Conservation (phyloP, 2,113 vertebrate species). For the Hiodon tergisus region DNA sequence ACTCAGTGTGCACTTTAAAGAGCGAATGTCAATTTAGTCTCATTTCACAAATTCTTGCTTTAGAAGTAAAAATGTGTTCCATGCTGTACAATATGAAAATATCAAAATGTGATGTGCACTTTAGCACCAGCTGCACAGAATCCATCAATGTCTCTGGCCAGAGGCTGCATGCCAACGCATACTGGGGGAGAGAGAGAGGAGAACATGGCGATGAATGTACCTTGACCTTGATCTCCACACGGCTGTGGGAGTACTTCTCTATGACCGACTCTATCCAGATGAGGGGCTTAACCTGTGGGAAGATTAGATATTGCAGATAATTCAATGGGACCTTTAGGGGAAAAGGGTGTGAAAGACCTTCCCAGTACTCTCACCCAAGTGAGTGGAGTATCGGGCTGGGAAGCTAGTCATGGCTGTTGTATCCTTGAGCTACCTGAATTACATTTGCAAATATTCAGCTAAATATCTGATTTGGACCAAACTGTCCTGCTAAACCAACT, state of each 20-base stretch:
- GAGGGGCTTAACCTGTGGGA: slow-evolving; percentile 69
- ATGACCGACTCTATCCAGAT: slow-evolving; percentile 76
- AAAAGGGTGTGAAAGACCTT: background rate
- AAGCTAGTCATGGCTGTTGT: no score
- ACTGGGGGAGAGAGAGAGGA: background rate
- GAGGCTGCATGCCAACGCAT: background rate
- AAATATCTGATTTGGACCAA: no score
- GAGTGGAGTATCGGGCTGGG: background rate
- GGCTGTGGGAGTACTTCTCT: slow-evolving; percentile 73
- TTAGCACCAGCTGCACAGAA: background rate
- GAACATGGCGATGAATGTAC: slow-evolving; percentile 36
- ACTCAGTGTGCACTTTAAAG: background rate
- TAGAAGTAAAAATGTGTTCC: no score
- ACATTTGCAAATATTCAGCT: no score
- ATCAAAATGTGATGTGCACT: no score
- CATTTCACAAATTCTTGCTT: no score
- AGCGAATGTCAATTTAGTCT: no score
- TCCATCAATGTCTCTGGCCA: background rate
- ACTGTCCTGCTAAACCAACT: no score
- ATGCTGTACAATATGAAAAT: no score
- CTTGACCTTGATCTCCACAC: slow-evolving; percentile 77
- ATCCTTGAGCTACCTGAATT: no score
- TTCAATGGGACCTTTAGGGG: background rate
- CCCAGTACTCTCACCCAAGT: background rate
- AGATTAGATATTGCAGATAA: slow-evolving; percentile 24